These are phyloP conservation scores for Calosoma granatense DNA, from an alignment of 1,140 invertebrate species.

Conservation along the genomic window DNA sequence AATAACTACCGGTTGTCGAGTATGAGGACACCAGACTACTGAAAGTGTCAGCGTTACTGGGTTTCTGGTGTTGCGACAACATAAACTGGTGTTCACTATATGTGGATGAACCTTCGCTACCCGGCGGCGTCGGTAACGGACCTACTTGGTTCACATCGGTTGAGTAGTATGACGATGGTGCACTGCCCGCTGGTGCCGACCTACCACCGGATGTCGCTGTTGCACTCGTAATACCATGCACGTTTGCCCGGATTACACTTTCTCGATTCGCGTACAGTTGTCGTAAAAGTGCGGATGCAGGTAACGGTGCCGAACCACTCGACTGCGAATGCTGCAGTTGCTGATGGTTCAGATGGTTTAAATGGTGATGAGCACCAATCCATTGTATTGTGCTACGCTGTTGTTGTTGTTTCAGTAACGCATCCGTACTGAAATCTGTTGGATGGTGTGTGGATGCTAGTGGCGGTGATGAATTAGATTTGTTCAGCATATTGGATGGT, in stretches of 20 bases:
- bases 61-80: conserved; percentile 46
- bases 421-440: conserved; percentile 79
- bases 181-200: conserved; percentile 36
- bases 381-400: conserved; percentile 86
- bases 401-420: conserved; percentile 69
- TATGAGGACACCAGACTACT: conserved; percentile 49
- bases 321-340: conserved; percentile 38
- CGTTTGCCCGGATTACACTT: conserved; percentile 85
- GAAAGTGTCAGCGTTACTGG: conserved; percentile 43
- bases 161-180: conserved; percentile 27
- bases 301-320: conserved; percentile 35
- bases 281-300: conserved; percentile 76
- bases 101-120: conserved; percentile 68
- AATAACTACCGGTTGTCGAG: conserved; percentile 51
- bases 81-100: conserved; percentile 58
- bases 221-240: conserved; percentile 56
- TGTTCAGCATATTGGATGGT: conserved; percentile 47
- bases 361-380: conserved; percentile 71
- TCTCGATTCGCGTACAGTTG: conserved; percentile 89
- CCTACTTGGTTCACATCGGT: conserved; percentile 36
- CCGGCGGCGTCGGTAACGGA: conserved; percentile 76
- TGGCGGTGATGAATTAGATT: conserved; percentile 45
- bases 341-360: conserved; percentile 52
- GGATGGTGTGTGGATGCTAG: conserved; percentile 46
- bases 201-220: conserved; percentile 33